Evolutionary conservation across 2,113 vertebrate genomes (phyloP).

Genomic region (Anhinga rufa): DNA sequence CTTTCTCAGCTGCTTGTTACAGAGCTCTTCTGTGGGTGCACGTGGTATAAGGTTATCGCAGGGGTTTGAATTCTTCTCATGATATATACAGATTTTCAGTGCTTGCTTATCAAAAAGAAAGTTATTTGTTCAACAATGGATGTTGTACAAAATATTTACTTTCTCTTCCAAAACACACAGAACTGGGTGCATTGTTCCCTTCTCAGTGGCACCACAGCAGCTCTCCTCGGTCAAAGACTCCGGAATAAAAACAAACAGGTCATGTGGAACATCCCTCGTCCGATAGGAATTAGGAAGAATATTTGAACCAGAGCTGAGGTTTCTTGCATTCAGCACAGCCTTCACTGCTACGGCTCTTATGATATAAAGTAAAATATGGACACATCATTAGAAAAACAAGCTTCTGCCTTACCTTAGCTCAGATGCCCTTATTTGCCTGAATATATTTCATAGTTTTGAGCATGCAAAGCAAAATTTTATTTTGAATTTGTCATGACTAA

Average conservation of each 20-base stretch:
- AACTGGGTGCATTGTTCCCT: background rate
- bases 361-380: background rate
- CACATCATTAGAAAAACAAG: background rate
- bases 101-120: conserved; percentile 25
- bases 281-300: background rate
- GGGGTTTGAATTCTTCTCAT: background rate
- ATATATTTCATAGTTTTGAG: background rate
- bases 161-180: conserved; percentile 9
- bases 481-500: background rate
- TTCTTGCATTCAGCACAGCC: background rate
- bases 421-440: background rate
- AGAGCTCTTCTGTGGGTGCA: background rate
- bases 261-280: background rate
- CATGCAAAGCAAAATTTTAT: background rate
- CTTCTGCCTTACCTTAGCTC: background rate
- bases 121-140: conserved; percentile 18
- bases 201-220: background rate
- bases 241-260: background rate
- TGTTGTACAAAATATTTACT: conserved; percentile 29
- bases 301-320: background rate
- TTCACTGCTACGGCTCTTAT: background rate
- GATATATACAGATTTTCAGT: background rate
- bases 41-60: background rate
- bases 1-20: background rate
- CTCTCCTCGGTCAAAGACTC: background rate